Conservation (phyloP, 53 echinoderm and acorn worm genomes). For the Patiria pectinifera region DNA sequence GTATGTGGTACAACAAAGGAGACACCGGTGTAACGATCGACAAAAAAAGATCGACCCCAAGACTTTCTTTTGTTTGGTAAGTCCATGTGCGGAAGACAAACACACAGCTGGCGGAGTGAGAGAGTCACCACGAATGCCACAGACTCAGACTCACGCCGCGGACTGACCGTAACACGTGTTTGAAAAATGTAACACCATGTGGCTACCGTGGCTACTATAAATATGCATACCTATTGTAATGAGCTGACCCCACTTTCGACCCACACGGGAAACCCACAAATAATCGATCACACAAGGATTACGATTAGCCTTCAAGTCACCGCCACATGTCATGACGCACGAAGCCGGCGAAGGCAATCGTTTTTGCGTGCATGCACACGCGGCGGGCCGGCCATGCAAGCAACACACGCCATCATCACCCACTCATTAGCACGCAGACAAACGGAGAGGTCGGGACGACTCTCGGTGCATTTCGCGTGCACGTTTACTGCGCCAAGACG, state of each 20-base stretch:
- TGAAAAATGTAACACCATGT: not conserved
- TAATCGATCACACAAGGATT: slow-evolving; percentile 8
- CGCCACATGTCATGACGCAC: not conserved
- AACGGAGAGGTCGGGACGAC: not conserved
- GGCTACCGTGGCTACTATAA: slow-evolving; percentile 7
- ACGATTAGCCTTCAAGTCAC: slow-evolving; percentile 5
- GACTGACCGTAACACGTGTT: not conserved
- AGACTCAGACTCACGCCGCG: no score
- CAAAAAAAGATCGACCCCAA: not conserved
- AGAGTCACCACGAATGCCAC: not conserved
- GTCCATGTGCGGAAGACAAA: not conserved
- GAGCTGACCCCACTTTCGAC: slow-evolving; percentile 6
- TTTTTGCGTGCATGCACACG: no score
- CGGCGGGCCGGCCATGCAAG: not conserved
- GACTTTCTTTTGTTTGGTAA: slow-evolving; percentile 4
- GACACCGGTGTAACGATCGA: not conserved
- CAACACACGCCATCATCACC: not conserved
- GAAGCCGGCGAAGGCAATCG: not conserved
- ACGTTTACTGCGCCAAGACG: not conserved
- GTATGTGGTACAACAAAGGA: not conserved
- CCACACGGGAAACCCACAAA: slow-evolving; percentile 7
- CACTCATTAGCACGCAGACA: not conserved
- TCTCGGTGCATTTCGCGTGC: not conserved
- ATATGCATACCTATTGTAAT: not conserved
- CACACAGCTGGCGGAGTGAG: not conserved